These are phyloP conservation scores for Rachycentron canadum DNA, from an alignment of 2,797 vertebrate genomes.

Conservation along the genomic window DNA sequence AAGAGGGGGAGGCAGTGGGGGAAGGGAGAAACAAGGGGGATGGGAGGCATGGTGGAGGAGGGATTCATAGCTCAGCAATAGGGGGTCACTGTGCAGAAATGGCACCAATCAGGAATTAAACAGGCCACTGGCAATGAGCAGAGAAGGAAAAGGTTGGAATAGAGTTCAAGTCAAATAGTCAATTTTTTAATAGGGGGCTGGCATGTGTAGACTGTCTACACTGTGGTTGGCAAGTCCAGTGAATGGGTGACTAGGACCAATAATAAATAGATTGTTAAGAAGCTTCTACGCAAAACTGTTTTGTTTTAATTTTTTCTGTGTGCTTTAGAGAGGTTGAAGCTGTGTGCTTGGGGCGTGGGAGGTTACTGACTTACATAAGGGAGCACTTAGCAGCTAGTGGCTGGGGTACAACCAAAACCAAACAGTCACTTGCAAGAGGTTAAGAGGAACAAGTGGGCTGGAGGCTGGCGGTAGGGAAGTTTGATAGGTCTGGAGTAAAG, in stretches of 20 bases:
- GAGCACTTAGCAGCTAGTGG: slow-evolving; percentile 43
- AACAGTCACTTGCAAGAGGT: slow-evolving; percentile 27
- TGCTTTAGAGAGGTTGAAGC: slow-evolving; percentile 37
- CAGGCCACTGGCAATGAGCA: slow-evolving; percentile 65
- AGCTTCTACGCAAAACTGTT: slow-evolving; percentile 38
- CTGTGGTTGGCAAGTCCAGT: slow-evolving; percentile 23
- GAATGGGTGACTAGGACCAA: slow-evolving; percentile 42
- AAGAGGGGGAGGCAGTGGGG: slow-evolving; percentile 38
- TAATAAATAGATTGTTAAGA: slow-evolving; percentile 48
- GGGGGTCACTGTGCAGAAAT: slow-evolving; percentile 67
- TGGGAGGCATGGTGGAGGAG: slow-evolving; percentile 35
- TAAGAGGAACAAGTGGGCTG: slow-evolving; percentile 19
- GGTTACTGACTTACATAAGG: slow-evolving; percentile 52
- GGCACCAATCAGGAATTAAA: slow-evolving; percentile 70
- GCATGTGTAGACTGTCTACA: slow-evolving; percentile 23
- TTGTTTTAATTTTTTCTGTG: slow-evolving; percentile 45
- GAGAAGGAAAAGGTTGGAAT: slow-evolving; percentile 54
- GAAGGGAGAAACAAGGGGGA: slow-evolving; percentile 25
- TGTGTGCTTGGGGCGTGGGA: slow-evolving; percentile 45
- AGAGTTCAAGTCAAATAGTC: slow-evolving; percentile 61
- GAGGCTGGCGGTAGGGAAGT: slow-evolving; percentile 5
- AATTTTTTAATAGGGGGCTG: slow-evolving; percentile 39
- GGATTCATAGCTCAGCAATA: slow-evolving; percentile 57
- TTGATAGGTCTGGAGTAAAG: slow-evolving; percentile 14
- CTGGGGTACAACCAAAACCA: slow-evolving; percentile 39